Evolutionary conservation across 2,113 vertebrate genomes (phyloP).

Genomic region (Aegypius monachus): DNA sequence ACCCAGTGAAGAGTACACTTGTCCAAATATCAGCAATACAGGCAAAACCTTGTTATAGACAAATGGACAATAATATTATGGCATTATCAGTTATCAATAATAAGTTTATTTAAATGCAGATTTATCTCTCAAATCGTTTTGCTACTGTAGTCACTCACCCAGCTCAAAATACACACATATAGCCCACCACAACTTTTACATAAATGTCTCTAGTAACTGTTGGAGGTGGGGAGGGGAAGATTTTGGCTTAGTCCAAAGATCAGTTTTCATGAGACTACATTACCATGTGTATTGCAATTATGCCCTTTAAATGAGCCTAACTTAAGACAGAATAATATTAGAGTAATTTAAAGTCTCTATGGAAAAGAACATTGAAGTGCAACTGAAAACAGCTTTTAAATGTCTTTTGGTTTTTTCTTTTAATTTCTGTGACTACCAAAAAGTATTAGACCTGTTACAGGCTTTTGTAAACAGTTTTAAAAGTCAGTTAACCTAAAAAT

Average conservation of each 20-base stretch:
- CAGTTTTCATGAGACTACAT: neutral
- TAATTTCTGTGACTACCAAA: neutral
- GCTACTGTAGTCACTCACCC: neutral
- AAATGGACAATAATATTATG: neutral
- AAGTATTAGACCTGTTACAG: neutral
- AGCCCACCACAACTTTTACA: neutral
- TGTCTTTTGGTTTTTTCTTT: neutral
- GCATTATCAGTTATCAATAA: neutral
- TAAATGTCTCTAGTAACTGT: neutral
- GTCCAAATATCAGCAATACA: neutral
- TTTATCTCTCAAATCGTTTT: neutral
- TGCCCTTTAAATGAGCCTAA: neutral
- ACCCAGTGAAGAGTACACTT: no score
- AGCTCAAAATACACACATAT: neutral
- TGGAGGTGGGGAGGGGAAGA: neutral
- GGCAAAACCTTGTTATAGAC: neutral
- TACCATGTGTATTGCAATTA: neutral
- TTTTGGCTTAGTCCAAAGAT: neutral
- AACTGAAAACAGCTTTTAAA: neutral
- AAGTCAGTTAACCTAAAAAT: neutral
- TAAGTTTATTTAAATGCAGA: neutral
- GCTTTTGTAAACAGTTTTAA: neutral
- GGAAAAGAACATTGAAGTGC: neutral
- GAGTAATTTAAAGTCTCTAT: neutral
- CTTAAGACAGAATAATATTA: neutral